Percentiles rank a stretch among this genome's conserved stretches.
Conservation (phyloP, 64 coral and sea anemone species). For the Montipora foliosa region DNA sequence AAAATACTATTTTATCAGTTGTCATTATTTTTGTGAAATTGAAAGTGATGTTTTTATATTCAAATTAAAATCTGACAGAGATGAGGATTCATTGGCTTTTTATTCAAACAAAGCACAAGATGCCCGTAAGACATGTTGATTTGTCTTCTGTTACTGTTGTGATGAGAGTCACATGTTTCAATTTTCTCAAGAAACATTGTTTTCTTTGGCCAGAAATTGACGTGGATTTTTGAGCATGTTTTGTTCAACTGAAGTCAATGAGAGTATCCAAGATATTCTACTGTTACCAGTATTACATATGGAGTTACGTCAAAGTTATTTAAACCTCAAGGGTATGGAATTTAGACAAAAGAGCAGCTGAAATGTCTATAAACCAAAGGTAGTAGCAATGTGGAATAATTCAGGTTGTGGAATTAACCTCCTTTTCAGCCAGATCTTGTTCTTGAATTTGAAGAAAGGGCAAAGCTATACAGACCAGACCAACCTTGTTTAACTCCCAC, state of each 20-base stretch:
- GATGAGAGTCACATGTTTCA: no score
- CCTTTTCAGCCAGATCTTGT: constrained; percentile 58
- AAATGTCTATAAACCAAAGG: neutral
- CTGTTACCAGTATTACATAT: no score
- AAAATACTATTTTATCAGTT: no score
- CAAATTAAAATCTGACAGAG: neutral
- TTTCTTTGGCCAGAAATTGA: no score
- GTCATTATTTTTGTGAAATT: no score
- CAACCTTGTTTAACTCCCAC: neutral
- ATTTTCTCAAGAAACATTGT: no score
- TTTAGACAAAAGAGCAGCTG: neutral
- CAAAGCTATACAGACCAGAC: neutral
- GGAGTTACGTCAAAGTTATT: no score
- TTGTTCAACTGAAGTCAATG: no score
- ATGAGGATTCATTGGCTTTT: no score
- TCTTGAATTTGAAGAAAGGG: constrained; percentile 29
- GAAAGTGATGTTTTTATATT: neutral
- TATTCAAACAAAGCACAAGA: neutral
- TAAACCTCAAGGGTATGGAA: neutral
- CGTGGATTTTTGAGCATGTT: no score
- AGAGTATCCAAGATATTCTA: no score
- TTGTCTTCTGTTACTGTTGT: neutral
- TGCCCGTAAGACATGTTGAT: neutral
- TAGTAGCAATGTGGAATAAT: neutral
- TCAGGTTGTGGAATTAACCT: neutral